Base-by-base conservation (phyloP, 2,888 invertebrate genomes). In the Lysandra bellargus region DNA sequence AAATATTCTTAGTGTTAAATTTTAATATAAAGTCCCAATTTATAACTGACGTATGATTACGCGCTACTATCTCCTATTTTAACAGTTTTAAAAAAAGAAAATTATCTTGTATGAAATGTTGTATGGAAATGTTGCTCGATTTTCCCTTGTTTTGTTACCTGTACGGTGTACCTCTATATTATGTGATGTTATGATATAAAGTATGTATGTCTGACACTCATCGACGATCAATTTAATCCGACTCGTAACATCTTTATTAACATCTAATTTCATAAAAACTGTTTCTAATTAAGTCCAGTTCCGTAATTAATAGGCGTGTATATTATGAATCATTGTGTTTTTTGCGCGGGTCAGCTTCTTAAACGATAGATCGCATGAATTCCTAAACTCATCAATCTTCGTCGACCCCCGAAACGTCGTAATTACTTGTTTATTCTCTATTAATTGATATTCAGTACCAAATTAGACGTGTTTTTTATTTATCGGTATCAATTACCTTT, bases 321-420 rank as follows among this genome's bases (percentile, higher is more conserved):
- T 80, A 81, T 78, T 79, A 76, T 69, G 80, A 57, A 72, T 81
- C 78, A 80, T 83, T 80, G 78, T 78, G 79, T 82, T 85, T 84
- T 85, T 84, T 83, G 79, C 40, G 14, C 72, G 37, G 75, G 77
- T 72, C 61, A 60, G 40, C 74, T 83, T 81, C 74, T 78, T 81
- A 81, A 81, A 84, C 83, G 82, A 85, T 82, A 83, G 81, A 69
- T 82, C 80, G 81, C 83, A 84, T 87, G 84, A 85, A 87, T 86
- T 85, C 83, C 83, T 86, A 83, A 86, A 86, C 87, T 85, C 89
- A 90, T 91, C 89, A 90, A 91, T 91, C 90, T 88, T 87, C 81
- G 82, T 82, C 83, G 85, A 86, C 86, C 83, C 84, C 83, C 30
- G 80, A 81, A 82, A 83, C 84, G 84, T 83, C 85, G 83, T 89